Evolutionary conservation across 2,888 invertebrate genomes (phyloP).

Genomic region (Diadegma fenestrale): DNA sequence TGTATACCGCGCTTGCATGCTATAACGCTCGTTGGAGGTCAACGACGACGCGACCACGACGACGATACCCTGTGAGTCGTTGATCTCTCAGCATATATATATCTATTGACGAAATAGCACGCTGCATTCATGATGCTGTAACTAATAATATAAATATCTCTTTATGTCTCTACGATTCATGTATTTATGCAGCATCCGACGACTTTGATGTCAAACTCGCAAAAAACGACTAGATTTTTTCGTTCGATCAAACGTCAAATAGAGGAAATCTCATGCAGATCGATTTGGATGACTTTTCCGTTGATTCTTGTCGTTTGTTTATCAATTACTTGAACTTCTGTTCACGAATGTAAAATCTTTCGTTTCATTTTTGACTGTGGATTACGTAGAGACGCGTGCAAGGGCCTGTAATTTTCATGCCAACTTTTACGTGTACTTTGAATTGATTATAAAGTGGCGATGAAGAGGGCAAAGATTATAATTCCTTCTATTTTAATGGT

Average conservation of each 20-base stretch:
- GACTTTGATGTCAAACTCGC: neutral
- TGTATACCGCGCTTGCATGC: conserved; percentile 32
- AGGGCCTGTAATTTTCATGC: neutral
- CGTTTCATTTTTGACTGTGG: neutral
- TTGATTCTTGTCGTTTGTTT: neutral
- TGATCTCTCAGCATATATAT: conserved; percentile 42
- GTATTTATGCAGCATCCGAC: neutral
- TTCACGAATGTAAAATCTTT: neutral
- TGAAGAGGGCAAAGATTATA: neutral
- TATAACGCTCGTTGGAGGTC: conserved; percentile 56
- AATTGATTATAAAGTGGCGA: neutral
- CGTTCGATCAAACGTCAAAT: neutral
- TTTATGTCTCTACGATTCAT: neutral
- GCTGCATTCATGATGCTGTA: neutral
- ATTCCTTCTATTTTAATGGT: conserved; percentile 13
- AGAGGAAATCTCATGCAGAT: neutral
- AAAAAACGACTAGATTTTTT: neutral
- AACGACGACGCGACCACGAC: conserved; percentile 54
- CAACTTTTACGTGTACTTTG: neutral
- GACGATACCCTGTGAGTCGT: conserved; percentile 54
- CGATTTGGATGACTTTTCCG: neutral
- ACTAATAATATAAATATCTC: neutral
- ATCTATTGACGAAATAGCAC: conserved; percentile 42
- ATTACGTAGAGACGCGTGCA: no score
- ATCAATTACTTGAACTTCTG: neutral